Percentiles rank a stretch among this genome's conserved stretches.
Evolutionary conservation across 2,797 vertebrate species (phyloP).

Genomic region (Hephaestus fuliginosus): DNA sequence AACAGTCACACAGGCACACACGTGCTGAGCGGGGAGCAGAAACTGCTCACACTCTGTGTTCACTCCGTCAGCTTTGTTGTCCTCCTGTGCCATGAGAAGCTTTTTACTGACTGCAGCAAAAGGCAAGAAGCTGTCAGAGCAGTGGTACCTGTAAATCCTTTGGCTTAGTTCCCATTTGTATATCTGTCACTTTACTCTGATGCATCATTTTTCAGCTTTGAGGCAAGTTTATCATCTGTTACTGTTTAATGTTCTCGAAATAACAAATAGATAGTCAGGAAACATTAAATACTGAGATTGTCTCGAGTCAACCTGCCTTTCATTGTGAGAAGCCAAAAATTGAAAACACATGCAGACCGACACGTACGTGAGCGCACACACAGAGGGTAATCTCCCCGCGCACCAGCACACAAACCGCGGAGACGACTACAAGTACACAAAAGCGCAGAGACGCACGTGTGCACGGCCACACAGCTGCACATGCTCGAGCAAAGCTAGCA

Average conservation of each 20-base stretch:
- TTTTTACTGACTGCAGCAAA: constrained; percentile 26
- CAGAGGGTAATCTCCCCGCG: background rate
- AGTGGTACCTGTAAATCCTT: constrained; percentile 30
- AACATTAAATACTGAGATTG: constrained; percentile 22
- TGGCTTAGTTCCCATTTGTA: constrained; percentile 9
- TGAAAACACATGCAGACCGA: background rate
- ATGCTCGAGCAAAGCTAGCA: constrained; percentile 74
- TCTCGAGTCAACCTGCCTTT: constrained; percentile 24
- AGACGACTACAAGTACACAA: constrained; percentile 28
- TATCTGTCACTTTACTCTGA: constrained; percentile 12
- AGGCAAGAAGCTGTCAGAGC: constrained; percentile 22
- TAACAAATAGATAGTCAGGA: constrained; percentile 20
- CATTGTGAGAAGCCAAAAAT: constrained; percentile 28
- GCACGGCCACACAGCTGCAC: constrained; percentile 73
- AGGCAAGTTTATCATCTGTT: constrained; percentile 33
- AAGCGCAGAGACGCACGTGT: constrained; percentile 59
- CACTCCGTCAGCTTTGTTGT: constrained; percentile 55
- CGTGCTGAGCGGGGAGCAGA: constrained; percentile 44
- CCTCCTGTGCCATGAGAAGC: constrained; percentile 53
- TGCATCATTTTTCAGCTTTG: background rate
- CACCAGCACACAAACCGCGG: constrained; percentile 15
- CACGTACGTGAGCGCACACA: background rate
- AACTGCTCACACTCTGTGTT: constrained; percentile 53
- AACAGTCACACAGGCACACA: constrained; percentile 46
- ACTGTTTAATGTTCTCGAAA: constrained; percentile 35